Base-by-base conservation (phyloP, 2,113 vertebrate genomes). In the Indicator maculatus region DNA sequence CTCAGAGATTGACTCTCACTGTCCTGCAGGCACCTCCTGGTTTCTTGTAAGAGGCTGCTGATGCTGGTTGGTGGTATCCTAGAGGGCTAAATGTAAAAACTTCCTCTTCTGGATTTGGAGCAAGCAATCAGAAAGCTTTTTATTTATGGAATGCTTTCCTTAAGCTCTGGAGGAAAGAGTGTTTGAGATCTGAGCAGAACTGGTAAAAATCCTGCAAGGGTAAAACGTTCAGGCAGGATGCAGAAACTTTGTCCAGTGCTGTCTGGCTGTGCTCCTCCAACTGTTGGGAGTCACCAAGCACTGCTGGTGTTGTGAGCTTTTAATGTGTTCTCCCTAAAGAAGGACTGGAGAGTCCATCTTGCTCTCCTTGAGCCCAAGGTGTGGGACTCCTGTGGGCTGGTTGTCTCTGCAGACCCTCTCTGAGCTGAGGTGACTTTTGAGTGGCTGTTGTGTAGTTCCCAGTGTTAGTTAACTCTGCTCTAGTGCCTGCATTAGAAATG, bases 221-320 rank as follows among this genome's bases (percentile, higher is more conserved):
- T 20, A 24, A 12, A 70, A 73, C 0, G 0, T 7, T 64, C 19
- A 12, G 1, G 20, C 0, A 5, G n/a, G 13, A 28, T 0, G 1
- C 0, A 0, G 41, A 28, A 65, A 70, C 64, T 92, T 79, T 80
- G 58, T 23, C 52, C 8, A 1, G 47, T 1, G 6, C 65, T 45
- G 38, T 56, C 63, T 19, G 71, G 7, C n/a, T 2, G 15, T 0
- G 3, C 23, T 61, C 30, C 39, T 27, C 60, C 60, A 27, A 38
- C 21, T 5, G 1, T 33, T 2, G 2, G 27, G 53, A 52, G 5
- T 30, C 24, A 27, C 31, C 31, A 7, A 31, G 31, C 63, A 17
- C 9, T 27, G 31, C 33, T 4, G 2, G 44, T 20, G 63, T 24
- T 33, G 15, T 1, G 4, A 58, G 39, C 45, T 27, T 31, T 33